Evolutionary conservation across 1,140 invertebrate species (phyloP), one percentile per base, ranked within the genome.

Genomic region (Ridgeia piscesae): DNA sequence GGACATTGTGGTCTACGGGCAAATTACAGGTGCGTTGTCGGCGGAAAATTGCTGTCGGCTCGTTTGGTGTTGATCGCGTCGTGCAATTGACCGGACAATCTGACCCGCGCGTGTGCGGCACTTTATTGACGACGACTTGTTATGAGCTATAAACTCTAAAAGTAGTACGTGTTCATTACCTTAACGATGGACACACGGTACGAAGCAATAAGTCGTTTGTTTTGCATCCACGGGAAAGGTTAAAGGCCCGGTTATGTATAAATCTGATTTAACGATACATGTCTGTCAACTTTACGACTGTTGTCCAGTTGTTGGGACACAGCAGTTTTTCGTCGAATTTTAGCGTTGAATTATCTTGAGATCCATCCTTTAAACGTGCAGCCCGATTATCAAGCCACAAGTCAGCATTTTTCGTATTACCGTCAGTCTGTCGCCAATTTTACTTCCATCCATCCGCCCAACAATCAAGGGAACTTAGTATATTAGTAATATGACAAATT

Each of bases 141-240:
- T 77, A 77, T 77, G 58, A 77, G 58, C 58, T 31, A 77, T 77
- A 77, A 77, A 77, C 58, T 77, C 58, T 77, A 77, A 77, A 77
- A 77, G 58, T 77, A 77, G 58, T 77, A 77, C 58, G 58, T 77
- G 58, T 77, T 77, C 58, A 77, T 77, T 77, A 77, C 27, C 58
- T 77, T 77, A 77, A 77, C 58, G 58, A 77, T 77, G 58, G 58
- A 77, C 58, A 77, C 27, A 77, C 58, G 27, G 58, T 77, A 31
- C 58, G 27, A 77, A 77, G 58, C 58, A 77, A 31, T 77, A 77
- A 77, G 58, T 77, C 58, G 58, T 77, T 77, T 77, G 58, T 77
- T 17, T 77, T 77, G 58, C 58, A 31, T 77, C 58, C 58, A 77
- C 58, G 2, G 14, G 11, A 77, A 27, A 77, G 58, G 58, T 17